Percentiles rank a stretch among this genome's conserved stretches.
phyloP scores from a whole-genome alignment of 2,888 invertebrate genomes.

The Diachrysia chrysitis region DNA sequence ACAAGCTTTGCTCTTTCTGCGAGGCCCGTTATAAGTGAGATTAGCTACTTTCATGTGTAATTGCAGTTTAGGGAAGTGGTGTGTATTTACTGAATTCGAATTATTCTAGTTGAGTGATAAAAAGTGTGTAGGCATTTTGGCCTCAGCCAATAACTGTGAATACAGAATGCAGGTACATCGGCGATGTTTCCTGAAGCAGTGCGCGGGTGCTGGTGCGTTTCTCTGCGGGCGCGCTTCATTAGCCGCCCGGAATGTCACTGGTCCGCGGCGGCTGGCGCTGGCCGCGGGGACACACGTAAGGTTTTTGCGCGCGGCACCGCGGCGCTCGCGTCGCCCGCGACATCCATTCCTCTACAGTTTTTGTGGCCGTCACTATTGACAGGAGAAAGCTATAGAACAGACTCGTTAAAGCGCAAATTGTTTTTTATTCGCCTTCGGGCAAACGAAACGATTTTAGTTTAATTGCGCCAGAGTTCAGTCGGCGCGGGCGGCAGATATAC shows the following conservation, averaged over 20 bases:
- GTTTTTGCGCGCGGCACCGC: conserved; percentile 64
- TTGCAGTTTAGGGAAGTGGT: background rate
- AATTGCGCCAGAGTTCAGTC: conserved; percentile 32
- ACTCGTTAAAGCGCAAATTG: conserved; percentile 56
- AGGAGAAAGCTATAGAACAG: conserved; percentile 75
- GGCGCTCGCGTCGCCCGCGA: conserved; percentile 53
- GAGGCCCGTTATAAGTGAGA: too few relatives aligned
- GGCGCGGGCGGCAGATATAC: conserved; percentile 29
- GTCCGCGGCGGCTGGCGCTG: conserved; percentile 55
- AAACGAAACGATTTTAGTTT: conserved; percentile 42
- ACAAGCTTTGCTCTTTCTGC: too few relatives aligned
- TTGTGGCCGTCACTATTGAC: conserved; percentile 72
- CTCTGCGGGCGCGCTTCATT: conserved; percentile 74
- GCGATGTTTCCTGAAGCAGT: conserved; percentile 40
- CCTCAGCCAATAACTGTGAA: background rate
- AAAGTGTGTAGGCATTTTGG: background rate
- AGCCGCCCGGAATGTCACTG: conserved; percentile 76
- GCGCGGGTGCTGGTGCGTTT: conserved; percentile 44
- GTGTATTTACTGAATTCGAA: background rate
- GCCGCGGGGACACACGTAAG: conserved; percentile 61
- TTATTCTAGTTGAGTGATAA: background rate
- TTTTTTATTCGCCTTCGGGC: conserved; percentile 48
- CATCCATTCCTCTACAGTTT: conserved; percentile 69
- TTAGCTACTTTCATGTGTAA: background rate
- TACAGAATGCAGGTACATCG: conserved; percentile 5